A percentile compares a stretch with the other conserved stretches of the same genome.
Conservation (phyloP, 2,113 vertebrate genomes). For the Laterallus jamaicensis region DNA sequence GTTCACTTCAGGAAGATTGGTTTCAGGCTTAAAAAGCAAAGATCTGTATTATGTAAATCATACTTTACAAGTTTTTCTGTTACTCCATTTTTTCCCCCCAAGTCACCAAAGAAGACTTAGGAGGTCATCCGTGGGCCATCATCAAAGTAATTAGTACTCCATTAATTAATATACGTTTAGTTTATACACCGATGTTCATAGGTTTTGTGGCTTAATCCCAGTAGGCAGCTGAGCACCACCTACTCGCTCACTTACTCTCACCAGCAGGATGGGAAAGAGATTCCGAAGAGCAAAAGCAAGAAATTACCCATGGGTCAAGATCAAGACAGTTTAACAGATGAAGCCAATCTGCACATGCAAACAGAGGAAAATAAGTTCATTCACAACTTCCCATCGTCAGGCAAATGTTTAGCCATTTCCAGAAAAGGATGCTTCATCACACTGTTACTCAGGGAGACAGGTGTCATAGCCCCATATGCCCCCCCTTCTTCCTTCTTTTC, state of each 20-base stretch:
- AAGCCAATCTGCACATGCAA: not conserved
- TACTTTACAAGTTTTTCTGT: not conserved
- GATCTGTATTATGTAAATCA: not conserved
- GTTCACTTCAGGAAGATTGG: not conserved
- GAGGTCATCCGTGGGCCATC: not conserved
- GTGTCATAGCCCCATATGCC: rapidly evolving
- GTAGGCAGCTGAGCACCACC: not conserved
- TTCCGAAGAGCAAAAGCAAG: not conserved
- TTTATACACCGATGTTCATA: not conserved
- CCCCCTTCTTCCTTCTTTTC: not conserved
- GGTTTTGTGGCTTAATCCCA: not conserved
- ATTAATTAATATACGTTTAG: not conserved
- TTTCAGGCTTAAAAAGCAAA: not conserved
- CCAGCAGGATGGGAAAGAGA: not conserved
- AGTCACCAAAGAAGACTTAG: not conserved
- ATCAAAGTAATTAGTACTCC: not conserved
- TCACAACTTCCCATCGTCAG: not conserved
- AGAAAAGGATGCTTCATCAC: not conserved
- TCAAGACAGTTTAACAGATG: not conserved
- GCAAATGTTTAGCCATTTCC: not conserved
- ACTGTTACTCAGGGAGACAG: not conserved
- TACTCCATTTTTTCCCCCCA: not conserved
- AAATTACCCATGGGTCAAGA: not conserved
- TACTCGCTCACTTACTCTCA: rapidly evolving
- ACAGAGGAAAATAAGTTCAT: not conserved